phyloP scores from a whole-genome alignment of 2,888 invertebrate species.

The Epicampocera succincta region DNA sequence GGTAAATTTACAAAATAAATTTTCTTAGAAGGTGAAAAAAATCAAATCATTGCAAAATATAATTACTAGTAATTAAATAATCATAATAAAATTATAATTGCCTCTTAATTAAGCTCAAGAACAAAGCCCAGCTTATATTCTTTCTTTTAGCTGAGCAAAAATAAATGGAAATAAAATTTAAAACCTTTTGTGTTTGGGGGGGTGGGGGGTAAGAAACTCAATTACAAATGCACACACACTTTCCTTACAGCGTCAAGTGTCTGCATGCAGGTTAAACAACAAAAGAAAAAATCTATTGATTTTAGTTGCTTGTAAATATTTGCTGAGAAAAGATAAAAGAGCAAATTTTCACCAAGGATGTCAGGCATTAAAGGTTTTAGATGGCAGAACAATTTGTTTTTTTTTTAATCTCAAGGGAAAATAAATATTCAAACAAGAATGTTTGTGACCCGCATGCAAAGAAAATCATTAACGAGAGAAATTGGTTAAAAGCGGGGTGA shows the following conservation, averaged over 20 bases:
- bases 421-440: neutral
- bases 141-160: neutral
- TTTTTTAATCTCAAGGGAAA: neutral
- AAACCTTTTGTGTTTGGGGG: neutral
- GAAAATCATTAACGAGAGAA: too few relatives aligned
- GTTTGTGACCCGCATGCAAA: neutral
- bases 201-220: slow-evolving; percentile 12
- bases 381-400: neutral
- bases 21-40: too few relatives aligned
- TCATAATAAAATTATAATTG: slow-evolving; percentile 4
- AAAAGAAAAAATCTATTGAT: slow-evolving; percentile 35
- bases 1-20: too few relatives aligned
- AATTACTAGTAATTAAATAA: neutral
- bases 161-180: neutral
- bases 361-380: neutral
- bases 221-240: slow-evolving; percentile 2
- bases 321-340: neutral
- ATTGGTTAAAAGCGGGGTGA: too few relatives aligned
- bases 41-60: neutral
- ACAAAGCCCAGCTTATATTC: neutral
- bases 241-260: slow-evolving; percentile 3
- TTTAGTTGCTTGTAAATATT: slow-evolving; percentile 3
- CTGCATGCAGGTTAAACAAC: slow-evolving; percentile 21
- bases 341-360: neutral
- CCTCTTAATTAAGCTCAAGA: neutral